Evolutionary conservation across 2,797 vertebrate genomes (phyloP), one percentile per base, ranked within the genome.

Genomic region (Protosalanx chinensis): DNA sequence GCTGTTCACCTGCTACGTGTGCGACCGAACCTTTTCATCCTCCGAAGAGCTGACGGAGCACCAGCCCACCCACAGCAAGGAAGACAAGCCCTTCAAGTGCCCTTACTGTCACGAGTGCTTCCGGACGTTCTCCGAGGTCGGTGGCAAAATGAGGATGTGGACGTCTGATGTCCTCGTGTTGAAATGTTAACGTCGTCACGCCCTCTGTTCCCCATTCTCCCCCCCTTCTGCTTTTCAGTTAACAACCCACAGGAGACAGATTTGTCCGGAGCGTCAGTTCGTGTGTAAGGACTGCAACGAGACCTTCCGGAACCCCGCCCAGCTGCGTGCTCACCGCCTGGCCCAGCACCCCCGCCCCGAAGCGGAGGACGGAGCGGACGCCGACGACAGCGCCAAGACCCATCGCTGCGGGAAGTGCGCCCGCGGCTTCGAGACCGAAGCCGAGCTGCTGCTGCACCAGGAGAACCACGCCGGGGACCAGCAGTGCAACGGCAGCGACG

Each of bases 1-100:
- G 13, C 88, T 95, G 74, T 95, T 95, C 83, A 92, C 93, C 32
- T 95, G 94, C 82, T 95, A 95, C 49, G 93, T 94, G 83, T 95
- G 94, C 23, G 72, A 92, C 64, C 86, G 92, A 37, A 91, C 92
- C 57, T 96, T 95, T 85, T 85, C 73, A 7, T 94, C 92, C n/a
- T 95, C 94, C 57, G 91, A 93, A 77, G 91, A 92, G 77, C 84
- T 95, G 75, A 94, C 93, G 0, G 85, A 90, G 75, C 94, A 95
- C 86, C 95, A 95, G 90, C 91, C 90, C 5, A 90, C 92, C 66
- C 95, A 95, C 59, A 89, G 91, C 81, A 94, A 91, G 80, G 93
- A 93, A 33, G 93, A 93, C 81, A 94, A 94, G 81, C 93, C 93
- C 77, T 94, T 94, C 83, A 93, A 93, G 87, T 94, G 93, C 62